phyloP scores from a whole-genome alignment of 2,113 vertebrate species.

The Cercopithecus mona region DNA sequence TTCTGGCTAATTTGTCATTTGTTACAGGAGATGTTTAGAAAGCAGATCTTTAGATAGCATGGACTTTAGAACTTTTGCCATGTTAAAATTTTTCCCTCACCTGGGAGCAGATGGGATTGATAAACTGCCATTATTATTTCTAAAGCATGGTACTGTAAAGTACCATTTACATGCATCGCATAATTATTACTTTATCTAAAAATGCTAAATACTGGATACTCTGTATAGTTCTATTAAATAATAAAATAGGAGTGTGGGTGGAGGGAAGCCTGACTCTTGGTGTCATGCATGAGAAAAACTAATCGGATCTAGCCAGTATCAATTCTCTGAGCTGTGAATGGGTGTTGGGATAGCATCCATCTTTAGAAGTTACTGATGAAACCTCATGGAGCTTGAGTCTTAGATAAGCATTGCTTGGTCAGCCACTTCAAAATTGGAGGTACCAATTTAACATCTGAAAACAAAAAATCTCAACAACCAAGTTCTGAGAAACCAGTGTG shows the following conservation, averaged over 20 bases:
- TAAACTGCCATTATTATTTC: neutral
- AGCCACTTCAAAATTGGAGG: neutral
- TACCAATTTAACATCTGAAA: neutral
- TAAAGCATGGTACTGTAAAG: neutral
- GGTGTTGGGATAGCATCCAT: neutral
- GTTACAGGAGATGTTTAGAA: neutral
- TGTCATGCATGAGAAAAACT: neutral
- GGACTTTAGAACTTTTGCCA: neutral
- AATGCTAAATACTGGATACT: neutral
- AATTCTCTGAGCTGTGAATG: neutral
- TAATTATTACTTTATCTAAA: neutral
- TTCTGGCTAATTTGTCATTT: neutral
- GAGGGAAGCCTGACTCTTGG: neutral
- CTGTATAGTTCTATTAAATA: neutral
- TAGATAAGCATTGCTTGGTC: neutral
- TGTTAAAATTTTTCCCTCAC: neutral
- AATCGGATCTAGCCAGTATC: neutral
- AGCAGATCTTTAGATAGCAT: slow-evolving; percentile 10
- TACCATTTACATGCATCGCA: neutral
- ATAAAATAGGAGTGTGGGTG: neutral
- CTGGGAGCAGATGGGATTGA: neutral
- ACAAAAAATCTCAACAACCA: neutral
- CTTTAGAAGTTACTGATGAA: neutral
- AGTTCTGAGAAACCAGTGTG: neutral
- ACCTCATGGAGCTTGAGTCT: neutral